A percentile compares a stretch with the other conserved stretches of the same genome.
Evolutionary conservation across 2,113 vertebrate species (phyloP).

Genomic region (Planiliza haematocheilus): DNA sequence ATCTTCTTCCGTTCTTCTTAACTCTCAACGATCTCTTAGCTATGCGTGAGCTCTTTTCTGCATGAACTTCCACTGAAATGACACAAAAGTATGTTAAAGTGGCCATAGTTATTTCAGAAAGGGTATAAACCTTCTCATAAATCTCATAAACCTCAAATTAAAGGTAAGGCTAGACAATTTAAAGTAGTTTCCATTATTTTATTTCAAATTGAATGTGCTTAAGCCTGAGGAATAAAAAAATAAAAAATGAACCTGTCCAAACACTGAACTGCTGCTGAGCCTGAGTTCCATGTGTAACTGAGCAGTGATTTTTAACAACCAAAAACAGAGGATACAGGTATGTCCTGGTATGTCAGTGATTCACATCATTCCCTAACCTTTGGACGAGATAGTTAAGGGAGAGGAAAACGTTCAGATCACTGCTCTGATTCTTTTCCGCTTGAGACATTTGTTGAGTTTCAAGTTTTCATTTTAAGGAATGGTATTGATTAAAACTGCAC

Average conservation of each 20-base stretch:
- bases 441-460: conserved; percentile 21
- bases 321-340: conserved; percentile 33
- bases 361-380: conserved; percentile 18
- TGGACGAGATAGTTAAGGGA: neutral
- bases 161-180: neutral
- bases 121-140: neutral
- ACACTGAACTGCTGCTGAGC: neutral
- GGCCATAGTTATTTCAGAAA: neutral
- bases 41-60: no score
- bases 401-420: conserved; percentile 7
- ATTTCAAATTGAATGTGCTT: neutral
- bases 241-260: neutral
- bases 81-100: neutral
- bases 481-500: conserved; percentile 52
- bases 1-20: no score
- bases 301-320: conserved; percentile 7
- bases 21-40: no score
- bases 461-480: conserved; percentile 18
- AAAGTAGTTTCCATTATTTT: neutral
- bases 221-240: neutral
- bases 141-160: neutral
- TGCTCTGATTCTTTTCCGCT: conserved; percentile 10
- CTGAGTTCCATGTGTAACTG: neutral
- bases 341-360: conserved; percentile 17
- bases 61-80: no score